Evolutionary conservation across 2,797 vertebrate genomes (phyloP).

Genomic region (Nannoperca obscura): DNA sequence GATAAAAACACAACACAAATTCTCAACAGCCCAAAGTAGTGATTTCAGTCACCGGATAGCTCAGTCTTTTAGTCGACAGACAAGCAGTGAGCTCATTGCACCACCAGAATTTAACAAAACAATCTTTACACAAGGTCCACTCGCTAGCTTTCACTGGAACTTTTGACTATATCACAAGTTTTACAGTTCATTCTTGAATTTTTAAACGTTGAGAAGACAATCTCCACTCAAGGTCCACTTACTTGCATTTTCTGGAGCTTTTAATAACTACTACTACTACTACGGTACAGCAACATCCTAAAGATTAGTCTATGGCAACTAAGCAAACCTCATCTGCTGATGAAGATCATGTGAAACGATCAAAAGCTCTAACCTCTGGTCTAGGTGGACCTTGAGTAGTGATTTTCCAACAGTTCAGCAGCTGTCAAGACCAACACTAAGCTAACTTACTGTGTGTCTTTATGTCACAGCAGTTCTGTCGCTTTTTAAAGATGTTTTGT

Average conservation of each 20-base stretch:
- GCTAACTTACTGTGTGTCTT: slow-evolving; percentile 22
- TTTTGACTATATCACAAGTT: slow-evolving; percentile 7
- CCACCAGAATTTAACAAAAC: slow-evolving; percentile 9
- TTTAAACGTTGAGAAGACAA: background rate
- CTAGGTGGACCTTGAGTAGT: background rate
- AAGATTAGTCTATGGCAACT: background rate
- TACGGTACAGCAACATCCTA: no score
- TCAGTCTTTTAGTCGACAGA: slow-evolving; percentile 14
- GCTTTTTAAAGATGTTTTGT: slow-evolving; percentile 43
- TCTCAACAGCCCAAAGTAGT: slow-evolving; percentile 14
- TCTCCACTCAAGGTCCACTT: background rate
- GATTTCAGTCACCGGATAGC: background rate
- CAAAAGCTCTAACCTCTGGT: background rate
- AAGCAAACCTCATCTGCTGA: slow-evolving; percentile 7
- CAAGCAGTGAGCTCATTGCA: slow-evolving; percentile 26
- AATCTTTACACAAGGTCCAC: background rate
- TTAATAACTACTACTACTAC: background rate
- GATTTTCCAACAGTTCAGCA: background rate
- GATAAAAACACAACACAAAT: slow-evolving; percentile 44
- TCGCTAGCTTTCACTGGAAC: background rate
- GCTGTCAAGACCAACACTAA: background rate
- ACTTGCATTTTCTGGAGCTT: slow-evolving; percentile 1
- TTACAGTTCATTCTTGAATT: background rate
- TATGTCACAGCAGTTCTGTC: slow-evolving; percentile 11
- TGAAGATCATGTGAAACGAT: background rate